Conservation (phyloP, 2,888 invertebrate genomes). For the Agrotis puta region DNA sequence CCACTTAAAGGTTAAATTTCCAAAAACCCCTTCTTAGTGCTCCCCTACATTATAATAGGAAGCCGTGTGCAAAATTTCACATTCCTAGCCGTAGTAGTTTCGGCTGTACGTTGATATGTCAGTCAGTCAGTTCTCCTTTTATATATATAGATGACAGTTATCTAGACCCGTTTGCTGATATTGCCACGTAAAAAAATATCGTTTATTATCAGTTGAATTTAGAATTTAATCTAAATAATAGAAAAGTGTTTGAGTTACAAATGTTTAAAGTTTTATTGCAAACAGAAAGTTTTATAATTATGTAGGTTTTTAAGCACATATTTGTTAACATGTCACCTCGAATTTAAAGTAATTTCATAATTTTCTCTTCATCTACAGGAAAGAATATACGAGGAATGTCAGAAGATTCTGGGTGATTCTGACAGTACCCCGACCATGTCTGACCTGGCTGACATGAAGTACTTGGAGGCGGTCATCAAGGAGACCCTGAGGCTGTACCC, state of each 20-base stretch:
- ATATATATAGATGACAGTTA: too few species aligned
- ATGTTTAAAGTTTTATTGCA: not conserved
- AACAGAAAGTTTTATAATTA: not conserved
- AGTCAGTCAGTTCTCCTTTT: too few species aligned
- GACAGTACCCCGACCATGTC: conserved; percentile 88
- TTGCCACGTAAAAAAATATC: too few species aligned
- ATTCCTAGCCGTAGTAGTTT: too few species aligned
- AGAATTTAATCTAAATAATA: not conserved
- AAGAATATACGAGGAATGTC: conserved; percentile 83
- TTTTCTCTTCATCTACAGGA: conserved; percentile 69
- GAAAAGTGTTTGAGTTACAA: not conserved
- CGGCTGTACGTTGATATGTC: too few species aligned
- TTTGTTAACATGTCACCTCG: not conserved
- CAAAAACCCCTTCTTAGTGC: too few species aligned
- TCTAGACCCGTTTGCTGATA: too few species aligned
- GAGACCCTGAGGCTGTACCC: conserved; percentile 93
- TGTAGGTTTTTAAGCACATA: not conserved
- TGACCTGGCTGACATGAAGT: conserved; percentile 92
- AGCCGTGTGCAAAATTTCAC: too few species aligned
- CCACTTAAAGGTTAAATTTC: too few species aligned
- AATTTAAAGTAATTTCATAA: too few species aligned
- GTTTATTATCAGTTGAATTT: not conserved
- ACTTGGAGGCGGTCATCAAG: conserved; percentile 93
- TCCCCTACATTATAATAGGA: too few species aligned
- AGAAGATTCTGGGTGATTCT: conserved; percentile 76